Percentiles rank a stretch among this genome's conserved stretches.
These are phyloP conservation scores for Drosophila monieri DNA, from an alignment of 2,888 invertebrate genomes.

Conservation along the genomic window DNA sequence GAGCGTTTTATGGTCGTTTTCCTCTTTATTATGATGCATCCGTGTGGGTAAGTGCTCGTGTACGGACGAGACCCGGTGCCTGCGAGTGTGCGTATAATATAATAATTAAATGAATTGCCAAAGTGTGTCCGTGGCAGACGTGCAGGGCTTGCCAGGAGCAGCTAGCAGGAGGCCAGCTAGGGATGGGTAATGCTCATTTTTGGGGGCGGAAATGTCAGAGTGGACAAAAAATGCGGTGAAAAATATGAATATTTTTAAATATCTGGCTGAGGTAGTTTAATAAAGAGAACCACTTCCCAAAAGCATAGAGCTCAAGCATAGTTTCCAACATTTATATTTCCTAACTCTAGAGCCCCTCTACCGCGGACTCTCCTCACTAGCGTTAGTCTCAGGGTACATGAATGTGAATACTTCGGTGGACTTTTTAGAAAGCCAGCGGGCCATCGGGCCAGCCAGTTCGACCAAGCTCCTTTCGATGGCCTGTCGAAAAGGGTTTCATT, in stretches of 20 bases:
- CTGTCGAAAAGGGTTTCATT: conserved; percentile 58
- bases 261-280: neutral
- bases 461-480: conserved; percentile 44
- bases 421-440: conserved; percentile 51
- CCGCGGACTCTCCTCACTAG: conserved; percentile 41
- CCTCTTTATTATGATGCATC: conserved; percentile 73
- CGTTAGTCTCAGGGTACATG: conserved; percentile 3
- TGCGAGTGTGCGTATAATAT: conserved; percentile 63
- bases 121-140: conserved; percentile 78
- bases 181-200: conserved; percentile 27
- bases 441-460: conserved; percentile 17
- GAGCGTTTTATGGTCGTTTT: conserved; percentile 71
- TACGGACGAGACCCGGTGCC: conserved; percentile 5
- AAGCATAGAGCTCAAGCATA: neutral
- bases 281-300: neutral
- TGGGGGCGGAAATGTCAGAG: conserved; percentile 4
- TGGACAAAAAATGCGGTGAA: neutral
- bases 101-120: conserved; percentile 82
- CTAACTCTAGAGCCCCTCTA: neutral
- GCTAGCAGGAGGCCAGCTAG: conserved; percentile 9
- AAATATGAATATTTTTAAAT: neutral
- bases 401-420: conserved; percentile 35
- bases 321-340: neutral
- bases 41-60: conserved; percentile 16
- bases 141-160: conserved; percentile 60